Evolutionary conservation across 1,140 invertebrate species (phyloP), one percentile per base, ranked within the genome.

Genomic region (Stenopsyche tienmushanensis): DNA sequence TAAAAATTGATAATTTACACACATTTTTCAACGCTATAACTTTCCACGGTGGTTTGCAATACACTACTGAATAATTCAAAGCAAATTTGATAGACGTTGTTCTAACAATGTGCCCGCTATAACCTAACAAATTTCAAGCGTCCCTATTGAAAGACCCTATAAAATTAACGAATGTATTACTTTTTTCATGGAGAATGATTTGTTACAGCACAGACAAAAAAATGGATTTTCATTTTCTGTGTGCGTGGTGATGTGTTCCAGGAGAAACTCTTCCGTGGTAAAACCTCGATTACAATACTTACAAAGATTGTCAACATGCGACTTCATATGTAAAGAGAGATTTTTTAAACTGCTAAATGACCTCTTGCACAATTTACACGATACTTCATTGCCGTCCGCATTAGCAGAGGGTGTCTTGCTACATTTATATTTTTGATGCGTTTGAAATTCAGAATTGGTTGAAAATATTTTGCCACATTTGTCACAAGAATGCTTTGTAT

Each of bases 131-230:
- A n/a, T n/a, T n/a, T n/a, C n/a, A n/a, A n/a, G n/a, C n/a, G n/a
- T n/a, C n/a, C n/a, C n/a, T n/a, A n/a, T n/a, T n/a, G n/a, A n/a
- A n/a, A n/a, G n/a, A n/a, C n/a, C n/a, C n/a, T n/a, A n/a, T n/a
- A n/a, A n/a, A n/a, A n/a, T n/a, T n/a, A n/a, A n/a, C n/a, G n/a
- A n/a, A n/a, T n/a, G n/a, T 2, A 1, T 9, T 52, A 65, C 64
- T 29, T 60, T 39, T 21, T 63, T 69, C 1, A 34, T 45, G 5
- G 64, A 52, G 54, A 69, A 69, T 7, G 5, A 41, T 26, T 66
- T 63, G 23, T 53, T 23, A 29, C 67, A 69, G 21, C 44, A 49
- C 2, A 42, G 23, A 18, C 67, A 69, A 9, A 1, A 18, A 41
- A 58, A 63, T 2, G 53, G 67, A 39, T 24, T 50, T 2, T 62